Evolutionary conservation across 1,140 invertebrate species (phyloP), one percentile per base, ranked within the genome.

Genomic region (Pseudomyrmex sp.): DNA sequence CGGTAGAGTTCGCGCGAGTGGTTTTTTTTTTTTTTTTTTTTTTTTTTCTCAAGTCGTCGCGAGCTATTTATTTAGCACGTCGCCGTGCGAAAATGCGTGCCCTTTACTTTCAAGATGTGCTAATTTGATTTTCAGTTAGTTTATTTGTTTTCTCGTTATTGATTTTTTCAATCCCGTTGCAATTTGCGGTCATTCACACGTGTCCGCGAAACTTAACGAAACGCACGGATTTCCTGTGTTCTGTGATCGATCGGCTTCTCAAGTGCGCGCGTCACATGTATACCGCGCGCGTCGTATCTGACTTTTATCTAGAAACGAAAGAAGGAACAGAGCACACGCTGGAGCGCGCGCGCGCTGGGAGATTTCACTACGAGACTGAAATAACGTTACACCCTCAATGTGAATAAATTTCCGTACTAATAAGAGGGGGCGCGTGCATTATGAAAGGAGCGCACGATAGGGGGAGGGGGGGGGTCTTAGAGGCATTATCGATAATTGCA

Each of bases 401-500:
- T 61, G 56, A 75, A 85, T 74, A 59, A 75, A 83, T 83, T 85
- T 75, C 26, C 84, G 79, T 72, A 73, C 10, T 73, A 83, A 68
- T 74, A 74, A 68, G 20, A 18, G 8, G 15, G 61, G 48, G 26
- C 61, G 62, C 26, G 26, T 20, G 54, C 44, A 74, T 83, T 74
- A 66, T 52, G 23, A 68, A 83, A 59, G n/a, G 12, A 15, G 18
- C 15, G 20, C 68, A 54, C 62, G 62, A 54, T 65, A 63, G 68
- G 35, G 65, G 82, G 82, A 18, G 18, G 18, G 82, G 82, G 0
- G 18, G 18, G 63, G 85, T 79, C 76, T 84, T 58, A 82, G 76
- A 89, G 89, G 86, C 88, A 90, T 92, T 92, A 92, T 85, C 87
- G 86, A 87, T 91, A 92, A 92, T 92, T 85, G 84, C 86, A 88